Evolutionary conservation across 2,113 vertebrate genomes (phyloP).

Genomic region (Odobenus rosmarus): DNA sequence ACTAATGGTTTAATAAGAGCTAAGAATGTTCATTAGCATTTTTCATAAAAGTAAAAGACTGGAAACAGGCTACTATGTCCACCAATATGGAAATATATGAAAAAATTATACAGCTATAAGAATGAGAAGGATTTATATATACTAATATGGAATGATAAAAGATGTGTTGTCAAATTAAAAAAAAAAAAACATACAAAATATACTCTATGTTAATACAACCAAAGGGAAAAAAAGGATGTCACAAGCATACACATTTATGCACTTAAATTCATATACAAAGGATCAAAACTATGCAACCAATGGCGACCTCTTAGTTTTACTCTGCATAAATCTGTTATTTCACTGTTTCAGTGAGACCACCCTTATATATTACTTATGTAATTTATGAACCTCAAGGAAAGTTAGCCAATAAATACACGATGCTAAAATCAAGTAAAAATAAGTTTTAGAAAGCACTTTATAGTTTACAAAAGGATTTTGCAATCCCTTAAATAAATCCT

Average conservation of each 20-base stretch:
- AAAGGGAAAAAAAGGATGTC: not conserved
- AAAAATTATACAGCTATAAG: constrained; percentile 27
- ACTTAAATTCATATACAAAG: constrained; percentile 46
- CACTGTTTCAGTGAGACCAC: not conserved
- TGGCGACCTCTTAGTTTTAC: constrained; percentile 14
- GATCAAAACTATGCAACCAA: not conserved
- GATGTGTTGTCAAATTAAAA: not conserved
- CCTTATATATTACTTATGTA: not conserved
- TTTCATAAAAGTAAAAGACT: constrained; percentile 12
- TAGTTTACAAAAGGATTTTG: constrained; percentile 26
- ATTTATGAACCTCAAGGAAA: constrained; percentile 32
- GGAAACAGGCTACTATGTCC: not conserved
- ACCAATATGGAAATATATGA: not conserved
- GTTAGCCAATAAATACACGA: constrained; percentile 1
- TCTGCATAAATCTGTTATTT: constrained; percentile 2
- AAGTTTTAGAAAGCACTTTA: constrained; percentile 14
- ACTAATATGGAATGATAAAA: constrained; percentile 22
- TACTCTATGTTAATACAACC: constrained; percentile 1
- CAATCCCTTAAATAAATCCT: not conserved
- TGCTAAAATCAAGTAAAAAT: constrained; percentile 36
- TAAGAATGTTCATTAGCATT: constrained; percentile 32
- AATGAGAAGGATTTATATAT: not conserved
- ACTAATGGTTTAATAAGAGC: constrained; percentile 6
- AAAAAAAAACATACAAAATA: not conserved
- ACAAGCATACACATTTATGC: not conserved